Evolutionary conservation across 1,140 invertebrate genomes (phyloP), one percentile per base, ranked within the genome.

Genomic region (Phortica variegata): DNA sequence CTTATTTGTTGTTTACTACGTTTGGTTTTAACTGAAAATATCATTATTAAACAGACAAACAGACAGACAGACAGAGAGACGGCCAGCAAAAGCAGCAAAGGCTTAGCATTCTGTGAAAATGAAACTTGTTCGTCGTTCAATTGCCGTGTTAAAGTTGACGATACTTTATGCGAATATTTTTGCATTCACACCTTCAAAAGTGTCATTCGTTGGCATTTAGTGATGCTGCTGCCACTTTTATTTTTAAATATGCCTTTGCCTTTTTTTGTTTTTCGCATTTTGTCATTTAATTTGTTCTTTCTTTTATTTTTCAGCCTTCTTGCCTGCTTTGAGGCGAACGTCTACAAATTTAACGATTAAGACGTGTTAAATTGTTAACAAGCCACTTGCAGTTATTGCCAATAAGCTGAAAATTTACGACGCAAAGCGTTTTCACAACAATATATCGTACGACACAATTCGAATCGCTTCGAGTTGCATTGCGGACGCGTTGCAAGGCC

Each of bases 361-460:
- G 70, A 73, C 62, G 70, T 73, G 70, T 73, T 73, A 73, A 73
- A 73, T 73, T 73, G 70, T 73, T 73, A 73, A 73, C 70, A 73
- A 73, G 70, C 70, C 70, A 71, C 63, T 73, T 73, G 65, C 65
- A 65, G 63, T 73, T 70, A 65, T 73, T 69, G 69, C 60, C 66
- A 73, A 73, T 73, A 73, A 73, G 70, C 70, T 70, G 69, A 60
- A 63, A 73, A 73, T 73, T 73, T 73, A 73, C 58, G 69, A 68
- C 65, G 56, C 58, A 65, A 61, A 55, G 29, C n/a, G n/a, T 5
- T 37, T 47, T 43, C n/a, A 32, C 50, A 40, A 47, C 5, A 4
- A 15, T 15, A 34, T 9, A 15, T 34, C 4, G 32, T 9, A 12
- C 12, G 6, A 12, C 26, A 6, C 12, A 12, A 6, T 29, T 29